Conservation (phyloP, 2,797 vertebrate species). For the Enteromius treurensis region DNA sequence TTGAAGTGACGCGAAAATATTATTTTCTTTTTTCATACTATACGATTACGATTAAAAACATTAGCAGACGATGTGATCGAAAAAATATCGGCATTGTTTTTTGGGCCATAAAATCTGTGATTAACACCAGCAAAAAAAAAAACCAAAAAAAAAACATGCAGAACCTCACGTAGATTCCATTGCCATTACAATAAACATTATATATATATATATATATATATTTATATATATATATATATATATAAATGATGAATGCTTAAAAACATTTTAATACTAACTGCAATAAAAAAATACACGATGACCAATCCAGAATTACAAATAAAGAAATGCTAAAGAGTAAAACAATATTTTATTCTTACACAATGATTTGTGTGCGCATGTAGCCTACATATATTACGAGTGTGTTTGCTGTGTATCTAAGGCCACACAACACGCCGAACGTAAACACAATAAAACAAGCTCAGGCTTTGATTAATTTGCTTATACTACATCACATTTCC, state of each 20-base stretch:
- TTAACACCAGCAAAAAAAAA: not conserved
- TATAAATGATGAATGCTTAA: not conserved
- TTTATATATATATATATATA: no score
- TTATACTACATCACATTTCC: not conserved
- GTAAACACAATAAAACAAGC: slow-evolving; percentile 1
- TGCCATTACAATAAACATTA: not conserved
- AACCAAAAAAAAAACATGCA: no score
- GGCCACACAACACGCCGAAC: slow-evolving; percentile 4
- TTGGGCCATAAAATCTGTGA: not conserved
- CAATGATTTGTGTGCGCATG: no score
- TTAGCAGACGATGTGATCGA: not conserved
- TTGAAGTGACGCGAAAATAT: not conserved
- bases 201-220: no score
- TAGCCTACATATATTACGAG: not conserved
- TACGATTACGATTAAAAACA: not conserved
- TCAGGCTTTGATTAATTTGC: slow-evolving; percentile 1
- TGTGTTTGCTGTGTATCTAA: not conserved
- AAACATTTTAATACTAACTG: not conserved
- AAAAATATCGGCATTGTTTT: not conserved
- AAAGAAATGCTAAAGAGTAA: not conserved
- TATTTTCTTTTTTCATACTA: not conserved
- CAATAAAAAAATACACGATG: no score
- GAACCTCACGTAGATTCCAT: not conserved
- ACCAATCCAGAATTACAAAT: not conserved
- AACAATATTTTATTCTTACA: not conserved